Evolutionary conservation across 2,113 vertebrate species (phyloP).

Genomic region (Marcusenius ussheri): DNA sequence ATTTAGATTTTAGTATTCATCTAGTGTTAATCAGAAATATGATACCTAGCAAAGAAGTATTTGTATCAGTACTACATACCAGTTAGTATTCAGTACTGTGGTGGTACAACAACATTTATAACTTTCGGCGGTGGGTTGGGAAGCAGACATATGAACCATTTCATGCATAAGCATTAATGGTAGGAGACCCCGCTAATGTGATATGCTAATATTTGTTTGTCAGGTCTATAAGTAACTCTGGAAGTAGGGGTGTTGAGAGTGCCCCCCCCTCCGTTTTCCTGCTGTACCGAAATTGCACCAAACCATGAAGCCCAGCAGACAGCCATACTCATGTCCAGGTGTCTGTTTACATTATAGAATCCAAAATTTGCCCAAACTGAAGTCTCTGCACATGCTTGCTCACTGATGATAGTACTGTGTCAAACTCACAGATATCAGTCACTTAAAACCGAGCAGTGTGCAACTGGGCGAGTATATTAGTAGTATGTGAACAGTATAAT

Average conservation of each 20-base stretch:
- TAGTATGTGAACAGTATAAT: neutral
- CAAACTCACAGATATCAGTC: neutral
- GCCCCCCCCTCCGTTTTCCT: neutral
- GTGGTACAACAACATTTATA: neutral
- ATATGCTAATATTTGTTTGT: neutral
- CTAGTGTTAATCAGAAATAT: neutral
- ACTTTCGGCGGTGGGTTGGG: neutral
- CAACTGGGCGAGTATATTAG: neutral
- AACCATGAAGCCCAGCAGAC: neutral
- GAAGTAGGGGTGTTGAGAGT: neutral
- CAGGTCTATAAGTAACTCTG: neutral
- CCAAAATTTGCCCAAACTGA: neutral
- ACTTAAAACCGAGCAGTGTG: neutral
- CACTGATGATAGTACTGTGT: neutral
- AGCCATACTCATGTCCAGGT: neutral
- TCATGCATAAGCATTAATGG: neutral
- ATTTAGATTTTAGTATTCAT: neutral
- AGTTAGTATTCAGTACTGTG: neutral
- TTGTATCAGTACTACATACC: neutral
- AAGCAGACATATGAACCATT: neutral
- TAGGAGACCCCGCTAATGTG: neutral
- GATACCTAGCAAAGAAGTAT: neutral
- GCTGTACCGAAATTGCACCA: neutral
- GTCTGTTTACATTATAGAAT: neutral
- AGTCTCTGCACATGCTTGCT: neutral